phyloP scores from a whole-genome alignment of 2,797 vertebrate species.

The Apodemus agrarius region DNA sequence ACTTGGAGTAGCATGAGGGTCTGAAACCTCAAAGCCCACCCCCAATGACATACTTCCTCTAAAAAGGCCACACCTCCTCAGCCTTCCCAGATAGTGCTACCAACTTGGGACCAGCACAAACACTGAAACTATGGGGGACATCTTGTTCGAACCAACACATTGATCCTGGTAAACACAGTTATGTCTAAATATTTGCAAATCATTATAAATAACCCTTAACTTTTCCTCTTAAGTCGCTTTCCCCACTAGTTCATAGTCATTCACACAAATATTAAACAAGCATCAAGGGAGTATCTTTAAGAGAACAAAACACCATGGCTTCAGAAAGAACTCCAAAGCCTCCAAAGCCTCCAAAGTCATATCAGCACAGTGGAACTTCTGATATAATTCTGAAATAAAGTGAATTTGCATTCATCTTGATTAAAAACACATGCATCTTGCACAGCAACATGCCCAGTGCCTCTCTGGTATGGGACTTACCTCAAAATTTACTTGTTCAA shows the following conservation, averaged over 20 bases:
- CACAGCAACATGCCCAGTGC: not conserved
- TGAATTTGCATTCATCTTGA: not conserved
- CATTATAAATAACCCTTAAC: not conserved
- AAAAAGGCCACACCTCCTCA: not conserved
- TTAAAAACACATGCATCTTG: not conserved
- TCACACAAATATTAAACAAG: not conserved
- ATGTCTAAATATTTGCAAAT: not conserved
- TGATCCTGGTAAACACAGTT: not conserved
- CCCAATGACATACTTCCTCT: not conserved
- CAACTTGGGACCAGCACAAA: not conserved
- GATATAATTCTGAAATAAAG: constrained; percentile 33
- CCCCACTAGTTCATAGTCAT: not conserved
- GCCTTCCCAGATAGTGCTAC: not conserved
- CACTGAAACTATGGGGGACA: not conserved
- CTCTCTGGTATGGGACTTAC: constrained; percentile 79
- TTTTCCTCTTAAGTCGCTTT: constrained; percentile 22
- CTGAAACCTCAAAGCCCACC: not conserved
- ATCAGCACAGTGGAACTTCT: not conserved
- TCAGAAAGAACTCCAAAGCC: constrained; percentile 1
- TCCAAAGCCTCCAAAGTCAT: not conserved
- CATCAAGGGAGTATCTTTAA: not conserved
- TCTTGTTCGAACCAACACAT: not conserved
- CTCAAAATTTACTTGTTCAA: constrained; percentile 91
- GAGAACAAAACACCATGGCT: not conserved
- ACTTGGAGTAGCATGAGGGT: not conserved